These are phyloP conservation scores for Oxygymnocypris stewartii DNA, from an alignment of 2,113 vertebrate species.

Conservation along the genomic window DNA sequence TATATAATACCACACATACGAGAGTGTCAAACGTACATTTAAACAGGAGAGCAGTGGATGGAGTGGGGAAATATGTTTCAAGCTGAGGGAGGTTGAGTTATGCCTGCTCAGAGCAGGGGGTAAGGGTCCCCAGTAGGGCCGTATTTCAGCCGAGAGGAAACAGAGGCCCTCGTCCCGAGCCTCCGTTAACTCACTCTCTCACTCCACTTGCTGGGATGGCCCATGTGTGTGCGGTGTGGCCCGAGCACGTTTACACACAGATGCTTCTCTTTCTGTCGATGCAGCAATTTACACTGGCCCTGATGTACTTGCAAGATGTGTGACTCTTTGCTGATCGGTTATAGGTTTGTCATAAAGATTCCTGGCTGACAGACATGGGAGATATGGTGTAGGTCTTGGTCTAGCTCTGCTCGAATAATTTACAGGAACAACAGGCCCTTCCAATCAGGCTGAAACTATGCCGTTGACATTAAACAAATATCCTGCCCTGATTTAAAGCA, in stretches of 20 bases:
- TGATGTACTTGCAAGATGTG: conserved; percentile 61
- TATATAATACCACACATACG: not conserved
- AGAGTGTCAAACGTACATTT: not conserved
- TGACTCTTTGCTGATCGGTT: conserved; percentile 45
- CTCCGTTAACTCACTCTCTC: conserved; percentile 62
- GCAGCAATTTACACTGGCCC: conserved; percentile 49
- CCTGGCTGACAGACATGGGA: conserved; percentile 21
- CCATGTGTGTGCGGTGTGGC: conserved; percentile 41
- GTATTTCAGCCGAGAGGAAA: conserved; percentile 71
- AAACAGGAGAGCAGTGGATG: conserved; percentile 44
- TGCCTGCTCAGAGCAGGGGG: conserved; percentile 71
- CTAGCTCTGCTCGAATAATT: conserved; percentile 39
- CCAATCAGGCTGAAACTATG: conserved; percentile 62
- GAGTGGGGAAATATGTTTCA: conserved; percentile 62
- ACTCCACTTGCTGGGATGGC: conserved; percentile 30
- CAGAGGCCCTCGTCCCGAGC: conserved; percentile 61
- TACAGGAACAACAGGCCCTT: conserved; percentile 35
- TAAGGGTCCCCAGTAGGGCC: conserved; percentile 73
- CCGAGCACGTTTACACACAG: conserved; percentile 32
- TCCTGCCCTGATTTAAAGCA: conserved; percentile 65
- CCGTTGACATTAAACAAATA: conserved; percentile 69
- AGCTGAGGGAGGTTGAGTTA: conserved; percentile 70
- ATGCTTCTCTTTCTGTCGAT: conserved; percentile 38
- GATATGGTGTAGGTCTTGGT: conserved; percentile 34
- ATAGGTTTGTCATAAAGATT: conserved; percentile 49